phyloP scores from a whole-genome alignment of 2,113 vertebrate genomes.

The Rhinopithecus roxellana region DNA sequence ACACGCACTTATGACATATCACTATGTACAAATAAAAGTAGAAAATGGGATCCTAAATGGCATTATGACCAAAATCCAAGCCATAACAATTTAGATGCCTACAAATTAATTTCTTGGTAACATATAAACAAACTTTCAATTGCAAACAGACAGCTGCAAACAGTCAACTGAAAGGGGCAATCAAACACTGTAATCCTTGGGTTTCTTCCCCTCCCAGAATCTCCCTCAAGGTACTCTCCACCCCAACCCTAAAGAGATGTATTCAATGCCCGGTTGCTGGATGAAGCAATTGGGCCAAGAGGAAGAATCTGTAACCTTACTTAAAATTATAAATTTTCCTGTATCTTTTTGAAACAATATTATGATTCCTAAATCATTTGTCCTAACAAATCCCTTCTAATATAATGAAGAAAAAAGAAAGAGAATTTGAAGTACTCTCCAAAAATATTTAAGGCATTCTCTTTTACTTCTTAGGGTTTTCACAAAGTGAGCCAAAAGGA shows the following conservation, averaged over 20 bases:
- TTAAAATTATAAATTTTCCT: background rate
- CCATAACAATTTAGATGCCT: background rate
- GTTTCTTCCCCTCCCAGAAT: background rate
- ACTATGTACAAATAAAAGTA: background rate
- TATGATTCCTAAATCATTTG: background rate
- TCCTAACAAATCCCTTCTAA: background rate
- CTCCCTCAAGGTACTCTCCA: background rate
- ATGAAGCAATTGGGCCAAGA: background rate
- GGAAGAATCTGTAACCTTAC: background rate
- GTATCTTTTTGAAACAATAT: background rate
- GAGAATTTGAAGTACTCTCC: background rate
- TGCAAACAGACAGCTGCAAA: background rate
- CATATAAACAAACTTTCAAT: background rate
- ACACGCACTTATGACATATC: background rate
- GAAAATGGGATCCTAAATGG: background rate
- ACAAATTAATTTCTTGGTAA: background rate
- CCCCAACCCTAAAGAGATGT: background rate
- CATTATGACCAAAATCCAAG: background rate
- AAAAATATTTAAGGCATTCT: background rate
- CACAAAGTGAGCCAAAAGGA: background rate
- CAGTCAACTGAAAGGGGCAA: background rate
- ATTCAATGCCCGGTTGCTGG: background rate
- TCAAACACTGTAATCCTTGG: background rate
- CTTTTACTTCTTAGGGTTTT: background rate
- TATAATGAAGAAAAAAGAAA: conserved; percentile 9